Percentiles rank a stretch among this genome's conserved stretches.
Conservation (phyloP, 1,140 invertebrate genomes). For the Halictus rubicundus region DNA sequence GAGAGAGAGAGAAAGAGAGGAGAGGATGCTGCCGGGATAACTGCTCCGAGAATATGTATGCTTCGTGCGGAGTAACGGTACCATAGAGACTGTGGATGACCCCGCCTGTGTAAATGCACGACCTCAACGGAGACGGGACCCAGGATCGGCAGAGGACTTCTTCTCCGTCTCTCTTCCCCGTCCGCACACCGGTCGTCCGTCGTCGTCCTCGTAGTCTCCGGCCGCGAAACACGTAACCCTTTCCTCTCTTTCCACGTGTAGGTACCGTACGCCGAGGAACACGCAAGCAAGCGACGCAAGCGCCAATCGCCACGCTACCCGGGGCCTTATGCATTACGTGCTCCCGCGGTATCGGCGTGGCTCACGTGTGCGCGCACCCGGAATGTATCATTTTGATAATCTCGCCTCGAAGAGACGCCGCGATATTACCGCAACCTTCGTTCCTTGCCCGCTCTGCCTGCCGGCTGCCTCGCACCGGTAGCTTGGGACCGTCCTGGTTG, state of each 20-base stretch:
- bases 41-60: conserved; percentile 69
- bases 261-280: conserved; percentile 18
- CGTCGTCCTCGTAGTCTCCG: not conserved
- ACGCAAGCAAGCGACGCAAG: conserved; percentile 11
- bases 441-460: not conserved
- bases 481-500: conserved; percentile 4
- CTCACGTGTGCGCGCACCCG: conserved; percentile 1
- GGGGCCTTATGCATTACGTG: conserved; percentile 29
- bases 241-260: not conserved
- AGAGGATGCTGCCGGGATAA: conserved; percentile 50
- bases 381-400: conserved; percentile 46
- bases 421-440: conserved; percentile 9
- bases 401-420: conserved; percentile 24
- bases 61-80: conserved; percentile 74
- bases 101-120: conserved; percentile 78
- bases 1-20: conserved; percentile 1
- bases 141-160: conserved; percentile 50
- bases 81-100: conserved; percentile 74
- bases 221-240: conserved; percentile 35
- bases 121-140: conserved; percentile 72
- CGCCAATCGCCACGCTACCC: conserved; percentile 11
- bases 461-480: not conserved
- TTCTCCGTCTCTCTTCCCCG: conserved; percentile 27
- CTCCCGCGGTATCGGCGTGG: not conserved
- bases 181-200: not conserved